Evolutionary conservation across 2,113 vertebrate genomes (phyloP), one percentile per base, ranked within the genome.

Genomic region (Melanerpes formicivorus): DNA sequence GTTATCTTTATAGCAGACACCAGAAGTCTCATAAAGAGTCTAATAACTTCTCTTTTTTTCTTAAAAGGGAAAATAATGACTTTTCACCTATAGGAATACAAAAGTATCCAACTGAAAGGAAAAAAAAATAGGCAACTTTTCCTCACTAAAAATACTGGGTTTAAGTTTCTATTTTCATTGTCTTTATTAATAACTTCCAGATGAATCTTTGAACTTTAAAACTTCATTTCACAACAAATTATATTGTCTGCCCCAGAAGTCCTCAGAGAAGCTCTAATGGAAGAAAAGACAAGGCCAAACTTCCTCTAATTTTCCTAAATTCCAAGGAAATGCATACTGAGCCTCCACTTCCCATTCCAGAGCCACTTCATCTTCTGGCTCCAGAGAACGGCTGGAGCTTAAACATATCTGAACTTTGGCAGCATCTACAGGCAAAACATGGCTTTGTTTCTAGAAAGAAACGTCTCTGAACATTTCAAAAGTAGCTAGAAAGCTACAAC

Each of bases 181-280:
- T 7, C 80, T 80, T 92, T 91, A 95, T 92, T 94, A 90, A 94
- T 89, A 96, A 91, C 70, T 91, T 96, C 81, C 93, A 95, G 87
- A 92, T 94, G 95, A 91, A 64, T 85, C 84, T 65, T 44, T 91
- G 85, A 74, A 88, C 82, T 88, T 83, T 19, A 85, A 93, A 90
- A 86, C 65, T 93, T 93, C 18, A 48, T 75, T 96, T 90, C 70
- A 86, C 73, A 83, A 16, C 70, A 60, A 90, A 77, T 90, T 89
- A 80, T 85, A 80, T 8, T 80, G 58, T 34, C 93, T 93, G 69
- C 63, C 4, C 5, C 75, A 52, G 63, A 93, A 90, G 18, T 60
- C 63, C 44, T 88, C 54, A 80, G 56, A 78, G 93, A 87, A 88
- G 65, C 40, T 92, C 50, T 72, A 87, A 84, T 84, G 66, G 85